Conservation (phyloP, 2,888 invertebrate genomes). For the Syrphus vitripennis region DNA sequence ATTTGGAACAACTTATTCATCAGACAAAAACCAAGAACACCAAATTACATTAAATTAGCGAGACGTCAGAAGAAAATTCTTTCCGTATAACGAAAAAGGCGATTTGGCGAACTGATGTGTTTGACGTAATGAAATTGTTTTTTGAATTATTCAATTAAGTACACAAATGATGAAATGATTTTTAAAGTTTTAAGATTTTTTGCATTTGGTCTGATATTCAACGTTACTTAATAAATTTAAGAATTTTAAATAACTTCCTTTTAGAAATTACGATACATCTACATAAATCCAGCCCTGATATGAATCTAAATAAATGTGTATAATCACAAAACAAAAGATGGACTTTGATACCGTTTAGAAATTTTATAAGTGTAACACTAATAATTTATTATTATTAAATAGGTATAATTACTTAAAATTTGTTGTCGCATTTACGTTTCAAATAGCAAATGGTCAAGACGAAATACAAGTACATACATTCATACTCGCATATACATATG, state of each 20-base stretch:
- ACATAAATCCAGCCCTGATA: background rate
- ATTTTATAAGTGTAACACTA: background rate
- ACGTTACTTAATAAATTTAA: too few species aligned
- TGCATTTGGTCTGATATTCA: too few species aligned
- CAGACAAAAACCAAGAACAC: too few species aligned
- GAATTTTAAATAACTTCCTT: background rate
- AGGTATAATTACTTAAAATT: background rate
- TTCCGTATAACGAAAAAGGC: too few species aligned
- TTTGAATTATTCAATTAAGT: too few species aligned
- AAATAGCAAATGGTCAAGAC: background rate
- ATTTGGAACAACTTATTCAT: too few species aligned
- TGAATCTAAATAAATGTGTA: background rate
- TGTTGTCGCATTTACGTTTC: background rate
- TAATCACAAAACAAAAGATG: background rate
- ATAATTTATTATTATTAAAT: background rate
- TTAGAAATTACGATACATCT: background rate
- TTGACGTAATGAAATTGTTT: too few species aligned
- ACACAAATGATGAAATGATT: too few species aligned
- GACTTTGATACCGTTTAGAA: conserved; percentile 59
- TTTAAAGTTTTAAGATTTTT: too few species aligned
- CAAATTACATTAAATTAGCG: too few species aligned
- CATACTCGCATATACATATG: background rate
- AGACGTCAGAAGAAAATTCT: too few species aligned
- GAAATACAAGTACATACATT: background rate
- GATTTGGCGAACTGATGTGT: too few species aligned